Evolutionary conservation across 2,797 vertebrate genomes (phyloP), one percentile per base, ranked within the genome.

Genomic region (Corythornis leucogaster): DNA sequence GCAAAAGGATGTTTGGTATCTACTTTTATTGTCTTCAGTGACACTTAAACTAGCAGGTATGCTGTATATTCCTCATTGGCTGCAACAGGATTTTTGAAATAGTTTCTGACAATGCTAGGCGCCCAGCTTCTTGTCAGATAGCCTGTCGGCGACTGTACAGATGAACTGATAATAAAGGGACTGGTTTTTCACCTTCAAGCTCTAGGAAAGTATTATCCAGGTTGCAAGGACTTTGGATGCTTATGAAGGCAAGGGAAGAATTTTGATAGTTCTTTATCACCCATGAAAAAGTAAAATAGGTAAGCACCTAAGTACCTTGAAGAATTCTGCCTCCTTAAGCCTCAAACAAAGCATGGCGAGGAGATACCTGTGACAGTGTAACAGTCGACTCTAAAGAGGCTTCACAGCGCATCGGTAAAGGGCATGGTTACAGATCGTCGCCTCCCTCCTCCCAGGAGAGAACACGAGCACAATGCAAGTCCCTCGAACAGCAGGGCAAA

Each of bases 341-440:
- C 31, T 30, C 16, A 25, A 57, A 11, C 5, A 69, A 51, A 26
- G 48, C 35, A 22, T 5, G 1, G n/a, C 0, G 1, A 1, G 22
- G 11, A 33, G 4, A 28, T 2, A 21, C 16, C 51, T 3, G 2
- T n/a, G 54, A 18, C 30, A 12, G 5, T 2, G 16, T 0, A 13
- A 16, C 1, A 33, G 30, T 0, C 1, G 2, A 5, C 40, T 13
- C 28, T 2, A 6, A 8, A 19, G 25, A 19, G 13, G 26, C 1
- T 62, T n/a, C n/a, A 12, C 19, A 3, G 33, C 0, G 7, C 3
- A 6, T 3, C 5, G 15, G 5, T 25, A 5, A 4, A 13, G 7
- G 8, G 2, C 13, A 21, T 0, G 5, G 26, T 2, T 33, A 2
- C 8, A 12, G 19, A 8, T 0, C 16, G 7, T 0, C 6, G 0